Conservation (phyloP, 2,113 vertebrate genomes). For the Pseudopodoces humilis region DNA sequence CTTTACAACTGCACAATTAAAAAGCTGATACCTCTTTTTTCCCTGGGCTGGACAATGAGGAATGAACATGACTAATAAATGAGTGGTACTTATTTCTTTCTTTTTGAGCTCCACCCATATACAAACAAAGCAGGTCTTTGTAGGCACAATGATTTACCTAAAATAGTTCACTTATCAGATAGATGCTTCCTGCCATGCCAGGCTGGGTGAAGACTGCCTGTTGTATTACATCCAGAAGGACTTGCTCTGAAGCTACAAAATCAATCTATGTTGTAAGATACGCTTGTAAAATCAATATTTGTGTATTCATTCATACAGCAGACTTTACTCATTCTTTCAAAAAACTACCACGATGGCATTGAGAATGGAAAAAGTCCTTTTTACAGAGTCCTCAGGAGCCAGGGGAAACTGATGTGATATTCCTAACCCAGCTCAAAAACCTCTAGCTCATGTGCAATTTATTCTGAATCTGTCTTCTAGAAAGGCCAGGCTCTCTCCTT, state of each 20-base stretch:
- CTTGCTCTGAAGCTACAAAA: not conserved
- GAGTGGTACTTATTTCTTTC: not conserved
- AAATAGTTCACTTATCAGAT: constrained; percentile 53
- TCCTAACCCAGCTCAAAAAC: not conserved
- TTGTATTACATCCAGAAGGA: not conserved
- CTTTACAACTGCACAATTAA: not conserved
- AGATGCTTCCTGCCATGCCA: constrained; percentile 14
- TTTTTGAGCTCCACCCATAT: not conserved
- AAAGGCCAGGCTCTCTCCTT: not conserved
- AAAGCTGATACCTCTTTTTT: not conserved
- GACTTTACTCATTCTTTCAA: not conserved
- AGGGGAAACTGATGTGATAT: not conserved
- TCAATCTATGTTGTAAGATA: not conserved
- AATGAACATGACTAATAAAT: not conserved
- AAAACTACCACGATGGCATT: not conserved
- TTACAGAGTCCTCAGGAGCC: not conserved
- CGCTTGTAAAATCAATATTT: not conserved
- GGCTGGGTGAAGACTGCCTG: not conserved
- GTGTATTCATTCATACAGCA: not conserved
- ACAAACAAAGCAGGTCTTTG: not conserved
- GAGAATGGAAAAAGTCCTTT: not conserved
- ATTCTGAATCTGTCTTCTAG: not conserved
- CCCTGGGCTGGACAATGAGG: not conserved
- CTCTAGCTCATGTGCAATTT: accelerated
- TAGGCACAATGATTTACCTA: constrained; percentile 6